Base-by-base conservation (phyloP, 2,113 vertebrate species). In the Paedocypris sp. region DNA sequence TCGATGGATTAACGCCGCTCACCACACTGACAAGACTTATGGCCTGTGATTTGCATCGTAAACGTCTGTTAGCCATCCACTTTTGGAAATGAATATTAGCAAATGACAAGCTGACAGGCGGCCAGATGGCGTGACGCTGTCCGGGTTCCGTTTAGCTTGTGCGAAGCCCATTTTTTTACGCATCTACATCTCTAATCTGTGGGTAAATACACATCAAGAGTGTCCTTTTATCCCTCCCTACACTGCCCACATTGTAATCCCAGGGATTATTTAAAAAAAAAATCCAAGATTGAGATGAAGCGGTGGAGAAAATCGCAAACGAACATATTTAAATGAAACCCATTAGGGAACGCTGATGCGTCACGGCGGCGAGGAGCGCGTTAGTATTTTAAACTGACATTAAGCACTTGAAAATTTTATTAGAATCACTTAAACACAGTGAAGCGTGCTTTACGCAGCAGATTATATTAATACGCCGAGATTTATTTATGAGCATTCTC, bases 281-380 rank as follows among this genome's bases (percentile, higher is more conserved):
- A 79, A 75, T 77, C 72, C 79, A 69, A 70, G 39, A 56, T 42
- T 43, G 26, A 59, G 52, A 72, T 80, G 78, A 84, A 83, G 76
- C 80, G 74, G 76, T 77, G 65, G 51, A 66, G 71, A 81, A 74
- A 75, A 70, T 78, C 68, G 61, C 77, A 83, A 83, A 83, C 71
- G 73, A 84, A 83, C 76, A 82, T 84, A 81, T 85, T 83, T 82
- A 82, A 80, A 80, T 77, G 73, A 74, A 74, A 75, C 74, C 78
- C 77, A 82, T 84, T 82, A 84, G 78, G 67, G 74, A 75, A 71
- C 62, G 54, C 70, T 60, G 73, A n/a, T n/a, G 74, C 36, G 68
- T 80, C 77, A 71, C 76, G 43, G 66, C 67, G 66, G 72, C 43
- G 39, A 62, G 42, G 36, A 52, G 29, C 46, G 33, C 51, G 28